Percentiles rank a stretch among this genome's conserved stretches.
These are phyloP conservation scores for Melangyna quadrimaculata DNA, from an alignment of 2,888 invertebrate genomes.

Conservation along the genomic window DNA sequence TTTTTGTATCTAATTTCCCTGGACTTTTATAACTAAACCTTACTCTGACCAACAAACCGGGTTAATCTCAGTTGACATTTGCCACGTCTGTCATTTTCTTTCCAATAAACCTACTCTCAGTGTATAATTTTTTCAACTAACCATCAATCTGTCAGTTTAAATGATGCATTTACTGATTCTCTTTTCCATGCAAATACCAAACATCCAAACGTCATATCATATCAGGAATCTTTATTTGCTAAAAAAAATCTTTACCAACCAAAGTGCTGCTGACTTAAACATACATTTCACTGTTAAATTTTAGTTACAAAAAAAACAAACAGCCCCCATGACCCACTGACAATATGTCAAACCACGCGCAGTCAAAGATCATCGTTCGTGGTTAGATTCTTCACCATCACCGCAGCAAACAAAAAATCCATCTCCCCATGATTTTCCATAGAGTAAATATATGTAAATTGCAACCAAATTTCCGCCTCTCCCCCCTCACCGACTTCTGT, in stretches of 20 bases:
- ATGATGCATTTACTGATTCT: conserved; percentile 48
- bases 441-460: conserved; percentile 60
- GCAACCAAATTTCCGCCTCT: background rate
- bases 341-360: conserved; percentile 69
- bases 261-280: conserved; percentile 23
- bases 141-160: conserved; percentile 42
- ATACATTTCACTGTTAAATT: conserved; percentile 47
- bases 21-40: too few species aligned
- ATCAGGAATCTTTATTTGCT: conserved; percentile 26
- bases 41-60: too few species aligned
- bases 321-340: conserved; percentile 69
- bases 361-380: conserved; percentile 63
- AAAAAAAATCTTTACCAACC: background rate
- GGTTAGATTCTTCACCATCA: background rate
- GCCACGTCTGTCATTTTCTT: too few species aligned
- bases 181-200: conserved; percentile 29
- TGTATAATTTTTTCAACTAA: background rate
- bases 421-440: background rate
- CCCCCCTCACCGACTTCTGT: background rate
- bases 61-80: too few species aligned
- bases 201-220: background rate
- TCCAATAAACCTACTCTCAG: background rate
- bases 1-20: too few species aligned
- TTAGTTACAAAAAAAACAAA: background rate
- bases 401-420: background rate